Conservation (phyloP, 2,113 vertebrate genomes). For the Indicator indicator region DNA sequence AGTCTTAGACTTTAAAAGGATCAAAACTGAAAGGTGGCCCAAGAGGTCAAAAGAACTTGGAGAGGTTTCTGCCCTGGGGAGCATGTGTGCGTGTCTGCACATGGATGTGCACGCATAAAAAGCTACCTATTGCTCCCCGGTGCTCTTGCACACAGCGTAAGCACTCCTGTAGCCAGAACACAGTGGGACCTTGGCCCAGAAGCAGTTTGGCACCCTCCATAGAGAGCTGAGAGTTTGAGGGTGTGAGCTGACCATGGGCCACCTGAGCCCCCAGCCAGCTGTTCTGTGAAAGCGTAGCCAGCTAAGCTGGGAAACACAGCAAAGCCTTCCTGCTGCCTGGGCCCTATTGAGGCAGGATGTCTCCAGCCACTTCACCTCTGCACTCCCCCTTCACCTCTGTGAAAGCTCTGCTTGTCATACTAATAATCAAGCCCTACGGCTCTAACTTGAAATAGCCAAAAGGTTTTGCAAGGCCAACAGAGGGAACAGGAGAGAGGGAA, state of each 20-base stretch:
- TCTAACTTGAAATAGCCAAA: conserved; percentile 37
- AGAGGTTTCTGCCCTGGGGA: not conserved
- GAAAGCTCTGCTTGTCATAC: conserved; percentile 37
- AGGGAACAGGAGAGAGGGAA: conserved; percentile 35
- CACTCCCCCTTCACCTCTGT: conserved; percentile 28
- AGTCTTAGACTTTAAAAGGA: not conserved
- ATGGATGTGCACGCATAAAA: not conserved
- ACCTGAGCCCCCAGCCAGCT: not conserved
- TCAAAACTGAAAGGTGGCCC: not conserved
- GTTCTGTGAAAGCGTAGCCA: not conserved
- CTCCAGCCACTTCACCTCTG: conserved; percentile 59
- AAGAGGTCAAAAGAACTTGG: not conserved
- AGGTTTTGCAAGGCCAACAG: not conserved
- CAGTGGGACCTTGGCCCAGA: not conserved
- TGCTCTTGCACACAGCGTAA: not conserved
- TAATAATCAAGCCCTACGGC: conserved; percentile 52
- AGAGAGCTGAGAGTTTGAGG: not conserved
- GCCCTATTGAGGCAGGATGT: not conserved
- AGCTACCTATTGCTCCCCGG: not conserved
- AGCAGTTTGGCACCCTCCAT: not conserved
- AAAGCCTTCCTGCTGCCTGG: not conserved
- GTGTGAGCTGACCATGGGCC: not conserved
- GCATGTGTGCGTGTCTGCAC: not conserved
- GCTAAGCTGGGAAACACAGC: not conserved
- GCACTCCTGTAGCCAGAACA: not conserved